Conservation (phyloP, 2,113 vertebrate genomes). For the Mungos mungo region DNA sequence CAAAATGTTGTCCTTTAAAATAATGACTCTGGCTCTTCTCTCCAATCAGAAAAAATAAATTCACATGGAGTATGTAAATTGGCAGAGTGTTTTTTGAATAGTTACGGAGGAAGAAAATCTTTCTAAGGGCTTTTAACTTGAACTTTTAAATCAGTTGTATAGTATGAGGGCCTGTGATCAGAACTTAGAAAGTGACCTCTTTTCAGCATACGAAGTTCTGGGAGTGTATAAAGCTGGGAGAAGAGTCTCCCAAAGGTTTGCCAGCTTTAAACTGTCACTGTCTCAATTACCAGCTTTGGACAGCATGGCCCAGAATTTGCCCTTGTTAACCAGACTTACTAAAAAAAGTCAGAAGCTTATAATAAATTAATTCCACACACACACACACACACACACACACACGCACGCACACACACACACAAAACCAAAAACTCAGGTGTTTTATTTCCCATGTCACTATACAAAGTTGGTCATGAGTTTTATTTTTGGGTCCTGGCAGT, state of each 20-base stretch:
- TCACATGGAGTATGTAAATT: neutral
- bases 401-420: too few species aligned
- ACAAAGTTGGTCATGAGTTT: constrained; percentile 43
- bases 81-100: constrained; percentile 1
- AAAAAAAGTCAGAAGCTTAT: constrained; percentile 38
- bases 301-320: constrained; percentile 48
- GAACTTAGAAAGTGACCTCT: constrained; percentile 15
- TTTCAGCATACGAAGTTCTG: neutral
- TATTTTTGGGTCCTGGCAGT: neutral
- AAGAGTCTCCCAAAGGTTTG: neutral
- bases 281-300: constrained; percentile 33
- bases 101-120: neutral
- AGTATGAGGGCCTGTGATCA: neutral
- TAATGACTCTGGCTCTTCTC: neutral
- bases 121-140: constrained; percentile 14
- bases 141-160: constrained; percentile 35
- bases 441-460: constrained; percentile 2
- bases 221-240: constrained; percentile 14
- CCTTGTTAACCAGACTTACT: constrained; percentile 16
- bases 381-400: too few species aligned
- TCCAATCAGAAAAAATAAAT: neutral
- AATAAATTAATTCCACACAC: constrained; percentile 14
- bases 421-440: neutral
- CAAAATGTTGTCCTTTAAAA: constrained; percentile 29
- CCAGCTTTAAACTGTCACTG: neutral